Evolutionary conservation across 2,113 vertebrate species (phyloP).

Genomic region (Camelus dromedarius): DNA sequence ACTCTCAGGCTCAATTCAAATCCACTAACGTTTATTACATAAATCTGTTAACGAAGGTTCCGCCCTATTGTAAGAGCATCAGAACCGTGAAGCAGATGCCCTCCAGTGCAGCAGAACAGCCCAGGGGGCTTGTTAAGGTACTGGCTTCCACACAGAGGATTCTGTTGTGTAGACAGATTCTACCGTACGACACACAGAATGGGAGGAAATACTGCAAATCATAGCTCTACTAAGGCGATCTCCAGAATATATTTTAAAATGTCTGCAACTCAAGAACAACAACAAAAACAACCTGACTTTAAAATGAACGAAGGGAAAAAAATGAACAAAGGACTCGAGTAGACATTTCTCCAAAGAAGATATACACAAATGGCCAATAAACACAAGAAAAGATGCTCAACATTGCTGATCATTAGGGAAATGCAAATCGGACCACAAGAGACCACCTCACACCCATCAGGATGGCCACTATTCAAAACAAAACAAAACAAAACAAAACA

Average conservation of each 20-base stretch:
- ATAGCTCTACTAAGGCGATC: no score
- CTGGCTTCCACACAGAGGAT: not conserved
- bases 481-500: not conserved
- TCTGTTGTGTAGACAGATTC: not conserved
- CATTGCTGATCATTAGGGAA: not conserved
- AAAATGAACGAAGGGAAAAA: not conserved
- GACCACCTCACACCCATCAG: not conserved
- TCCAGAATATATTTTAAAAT: not conserved
- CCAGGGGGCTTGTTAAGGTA: not conserved
- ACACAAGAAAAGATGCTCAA: not conserved
- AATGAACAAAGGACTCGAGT: not conserved
- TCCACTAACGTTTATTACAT: not conserved
- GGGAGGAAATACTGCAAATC: not conserved
- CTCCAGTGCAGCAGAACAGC: no score
- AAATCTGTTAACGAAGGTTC: not conserved
- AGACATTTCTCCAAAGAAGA: not conserved
- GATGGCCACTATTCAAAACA: not conserved
- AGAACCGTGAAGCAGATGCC: not conserved
- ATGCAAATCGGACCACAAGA: not conserved
- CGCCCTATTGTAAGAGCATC: not conserved
- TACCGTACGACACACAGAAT: not conserved
- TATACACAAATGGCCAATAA: not conserved
- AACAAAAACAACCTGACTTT: not conserved
- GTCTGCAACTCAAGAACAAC: not conserved
- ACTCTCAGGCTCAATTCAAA: not conserved